Percentiles rank a stretch among this genome's conserved stretches.
phyloP scores from a whole-genome alignment of 2,888 invertebrate genomes.

The Dastarcus helophoroides region DNA sequence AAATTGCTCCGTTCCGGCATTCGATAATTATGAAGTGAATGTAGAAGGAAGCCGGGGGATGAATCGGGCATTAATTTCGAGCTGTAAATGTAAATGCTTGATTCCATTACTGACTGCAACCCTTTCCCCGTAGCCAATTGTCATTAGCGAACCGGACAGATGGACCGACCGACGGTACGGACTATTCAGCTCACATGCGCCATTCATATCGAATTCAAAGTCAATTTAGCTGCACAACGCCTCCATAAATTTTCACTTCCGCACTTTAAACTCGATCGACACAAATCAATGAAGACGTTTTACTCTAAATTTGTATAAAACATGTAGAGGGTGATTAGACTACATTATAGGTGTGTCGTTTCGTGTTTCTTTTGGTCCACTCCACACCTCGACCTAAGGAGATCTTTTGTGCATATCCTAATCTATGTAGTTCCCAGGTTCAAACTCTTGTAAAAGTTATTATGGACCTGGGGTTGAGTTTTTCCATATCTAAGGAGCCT shows the following conservation, averaged over 20 bases:
- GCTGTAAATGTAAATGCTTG: slow-evolving; percentile 29
- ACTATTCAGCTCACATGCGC: slow-evolving; percentile 27
- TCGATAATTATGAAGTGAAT: slow-evolving; percentile 8
- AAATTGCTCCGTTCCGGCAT: not conserved
- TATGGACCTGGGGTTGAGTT: too few species aligned
- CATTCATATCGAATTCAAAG: slow-evolving; percentile 33
- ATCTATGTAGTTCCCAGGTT: too few species aligned
- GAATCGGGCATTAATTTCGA: slow-evolving; percentile 20
- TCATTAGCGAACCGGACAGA: slow-evolving; percentile 32
- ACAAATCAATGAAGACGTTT: too few species aligned
- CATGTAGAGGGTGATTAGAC: too few species aligned
- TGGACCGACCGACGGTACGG: slow-evolving; percentile 16
- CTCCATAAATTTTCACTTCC: slow-evolving; percentile 29
- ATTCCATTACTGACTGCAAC: slow-evolving; percentile 28
- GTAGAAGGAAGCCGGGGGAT: slow-evolving; percentile 9
- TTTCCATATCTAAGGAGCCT: too few species aligned
- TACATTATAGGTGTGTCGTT: too few species aligned
- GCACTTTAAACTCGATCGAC: too few species aligned
- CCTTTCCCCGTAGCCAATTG: slow-evolving; percentile 27
- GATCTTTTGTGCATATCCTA: too few species aligned
- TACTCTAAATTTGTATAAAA: too few species aligned
- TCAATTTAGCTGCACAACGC: slow-evolving; percentile 30
- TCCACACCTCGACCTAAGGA: too few species aligned
- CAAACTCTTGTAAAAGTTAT: too few species aligned
- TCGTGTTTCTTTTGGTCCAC: too few species aligned